A percentile compares a stretch with the other conserved stretches of the same genome.
Conservation (phyloP, 2,888 invertebrate genomes). For the Noctua janthe region DNA sequence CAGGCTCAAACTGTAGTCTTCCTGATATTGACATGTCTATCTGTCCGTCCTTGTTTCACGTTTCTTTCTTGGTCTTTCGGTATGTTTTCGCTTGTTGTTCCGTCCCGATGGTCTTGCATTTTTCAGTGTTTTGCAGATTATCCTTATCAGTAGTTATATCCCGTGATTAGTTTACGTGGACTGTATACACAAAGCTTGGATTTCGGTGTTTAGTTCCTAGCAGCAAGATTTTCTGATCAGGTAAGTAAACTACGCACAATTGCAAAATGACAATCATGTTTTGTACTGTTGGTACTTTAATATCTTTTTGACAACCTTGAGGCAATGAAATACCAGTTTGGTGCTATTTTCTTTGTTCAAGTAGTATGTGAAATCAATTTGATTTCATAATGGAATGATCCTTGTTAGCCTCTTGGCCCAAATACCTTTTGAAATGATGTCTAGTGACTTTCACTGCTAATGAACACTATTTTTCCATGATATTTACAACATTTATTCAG, state of each 20-base stretch:
- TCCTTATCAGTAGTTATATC: slow-evolving; percentile 74
- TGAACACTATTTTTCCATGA: slow-evolving; percentile 15
- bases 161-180: slow-evolving; percentile 77
- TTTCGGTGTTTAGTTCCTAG: slow-evolving; percentile 72
- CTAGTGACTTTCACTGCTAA: slow-evolving; percentile 51
- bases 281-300: slow-evolving; percentile 66
- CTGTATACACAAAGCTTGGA: slow-evolving; percentile 74
- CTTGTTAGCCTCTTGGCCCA: slow-evolving; percentile 27
- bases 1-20: slow-evolving; percentile 53
- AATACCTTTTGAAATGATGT: slow-evolving; percentile 9
- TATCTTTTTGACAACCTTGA: slow-evolving; percentile 88
- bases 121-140: slow-evolving; percentile 81
- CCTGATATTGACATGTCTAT: slow-evolving; percentile 37
- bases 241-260: slow-evolving; percentile 86
- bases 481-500: background rate
- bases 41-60: slow-evolving; percentile 63
- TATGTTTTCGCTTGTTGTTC: slow-evolving; percentile 84
- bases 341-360: slow-evolving; percentile 80
- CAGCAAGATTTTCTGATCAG: slow-evolving; percentile 71
- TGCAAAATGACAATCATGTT: slow-evolving; percentile 79
- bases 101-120: slow-evolving; percentile 80
- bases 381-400: slow-evolving; percentile 28
- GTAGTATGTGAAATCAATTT: slow-evolving; percentile 42
- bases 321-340: slow-evolving; percentile 76
- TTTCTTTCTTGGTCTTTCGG: slow-evolving; percentile 68